Percentiles rank a stretch among this genome's conserved stretches.
Conservation (phyloP, 2,888 invertebrate genomes). For the Caenorhabditis panamensis region DNA sequence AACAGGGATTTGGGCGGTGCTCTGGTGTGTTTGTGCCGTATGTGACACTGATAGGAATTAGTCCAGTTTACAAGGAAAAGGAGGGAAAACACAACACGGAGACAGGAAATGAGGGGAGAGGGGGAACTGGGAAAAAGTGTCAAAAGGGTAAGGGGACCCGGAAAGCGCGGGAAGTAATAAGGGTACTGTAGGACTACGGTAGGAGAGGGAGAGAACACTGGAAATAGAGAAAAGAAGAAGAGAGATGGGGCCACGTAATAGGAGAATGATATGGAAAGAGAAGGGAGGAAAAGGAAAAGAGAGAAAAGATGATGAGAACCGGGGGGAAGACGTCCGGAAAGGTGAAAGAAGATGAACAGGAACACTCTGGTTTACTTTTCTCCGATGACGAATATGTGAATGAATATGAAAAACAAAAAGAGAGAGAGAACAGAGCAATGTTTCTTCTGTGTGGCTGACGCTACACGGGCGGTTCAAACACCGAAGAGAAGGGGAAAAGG, state of each 20-base stretch:
- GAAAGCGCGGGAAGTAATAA: background rate
- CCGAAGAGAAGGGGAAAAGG: no score
- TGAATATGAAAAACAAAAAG: slow-evolving; percentile 25
- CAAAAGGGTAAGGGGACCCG: background rate
- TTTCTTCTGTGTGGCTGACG: slow-evolving; percentile 4
- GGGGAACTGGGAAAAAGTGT: slow-evolving; percentile 4
- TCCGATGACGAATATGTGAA: slow-evolving; percentile 20
- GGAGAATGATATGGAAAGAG: slow-evolving; percentile 47
- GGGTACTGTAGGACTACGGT: background rate
- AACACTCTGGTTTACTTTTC: slow-evolving; percentile 36
- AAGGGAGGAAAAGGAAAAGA: slow-evolving; percentile 18
- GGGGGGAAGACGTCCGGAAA: slow-evolving; percentile 7
- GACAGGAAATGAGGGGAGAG: background rate
- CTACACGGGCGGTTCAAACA: background rate
- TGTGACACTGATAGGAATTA: slow-evolving; percentile 14
- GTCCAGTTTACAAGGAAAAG: background rate
- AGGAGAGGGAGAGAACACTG: slow-evolving; percentile 20
- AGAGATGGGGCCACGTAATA: slow-evolving; percentile 34
- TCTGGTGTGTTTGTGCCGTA: background rate
- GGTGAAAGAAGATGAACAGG: background rate
- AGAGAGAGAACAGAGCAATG: slow-evolving; percentile 17
- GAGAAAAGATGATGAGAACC: slow-evolving; percentile 7
- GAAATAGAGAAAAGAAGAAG: slow-evolving; percentile 10
- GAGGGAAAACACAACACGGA: background rate
- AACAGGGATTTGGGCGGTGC: background rate